Percentiles rank a stretch among this genome's conserved stretches.
phyloP scores from a whole-genome alignment of 2,113 vertebrate species.

The Saccopteryx leptura region DNA sequence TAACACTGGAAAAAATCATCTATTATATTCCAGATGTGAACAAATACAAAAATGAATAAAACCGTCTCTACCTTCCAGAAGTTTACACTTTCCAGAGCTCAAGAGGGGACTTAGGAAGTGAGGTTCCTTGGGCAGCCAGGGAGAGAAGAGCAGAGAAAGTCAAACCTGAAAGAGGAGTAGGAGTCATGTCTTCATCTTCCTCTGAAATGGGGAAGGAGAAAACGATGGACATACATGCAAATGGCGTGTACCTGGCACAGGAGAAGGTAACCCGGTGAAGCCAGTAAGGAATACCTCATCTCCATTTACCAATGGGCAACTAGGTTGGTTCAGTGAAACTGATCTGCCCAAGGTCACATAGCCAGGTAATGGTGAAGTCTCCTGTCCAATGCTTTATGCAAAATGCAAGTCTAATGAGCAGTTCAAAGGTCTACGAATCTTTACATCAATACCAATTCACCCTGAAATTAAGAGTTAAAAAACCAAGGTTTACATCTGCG shows the following conservation, averaged over 20 bases:
- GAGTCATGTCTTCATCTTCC: neutral
- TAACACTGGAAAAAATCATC: neutral
- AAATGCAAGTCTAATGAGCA: neutral
- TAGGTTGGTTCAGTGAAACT: neutral
- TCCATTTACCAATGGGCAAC: neutral
- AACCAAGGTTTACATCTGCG: neutral
- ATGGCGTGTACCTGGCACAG: neutral
- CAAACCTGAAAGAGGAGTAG: neutral
- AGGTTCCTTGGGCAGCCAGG: neutral
- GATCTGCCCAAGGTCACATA: neutral
- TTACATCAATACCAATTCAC: neutral
- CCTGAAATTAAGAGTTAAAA: neutral
- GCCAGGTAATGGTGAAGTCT: neutral
- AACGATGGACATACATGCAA: neutral
- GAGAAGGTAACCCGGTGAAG: neutral
- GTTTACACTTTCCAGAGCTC: neutral
- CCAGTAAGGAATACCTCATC: neutral
- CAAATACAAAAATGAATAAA: conserved; percentile 22
- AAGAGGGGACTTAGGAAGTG: neutral
- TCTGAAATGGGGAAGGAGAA: neutral
- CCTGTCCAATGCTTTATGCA: neutral
- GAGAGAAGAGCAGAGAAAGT: neutral
- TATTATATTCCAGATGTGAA: neutral
- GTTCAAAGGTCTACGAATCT: neutral
- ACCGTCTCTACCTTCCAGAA: neutral